Evolutionary conservation across 2,888 invertebrate species (phyloP).

Genomic region (Smittia sp.): DNA sequence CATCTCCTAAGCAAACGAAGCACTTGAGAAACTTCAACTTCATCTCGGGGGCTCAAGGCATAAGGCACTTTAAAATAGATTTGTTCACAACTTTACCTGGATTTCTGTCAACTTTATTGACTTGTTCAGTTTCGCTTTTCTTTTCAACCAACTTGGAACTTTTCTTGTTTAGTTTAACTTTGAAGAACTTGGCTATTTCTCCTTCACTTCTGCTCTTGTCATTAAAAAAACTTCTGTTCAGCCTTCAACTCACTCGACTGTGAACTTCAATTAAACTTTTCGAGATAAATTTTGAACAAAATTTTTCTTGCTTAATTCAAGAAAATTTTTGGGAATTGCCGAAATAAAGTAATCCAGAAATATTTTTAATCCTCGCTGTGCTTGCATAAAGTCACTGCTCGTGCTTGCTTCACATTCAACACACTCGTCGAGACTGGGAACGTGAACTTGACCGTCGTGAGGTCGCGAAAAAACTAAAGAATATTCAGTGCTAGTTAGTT

Average conservation of each 20-base stretch:
- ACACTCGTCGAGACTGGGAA: not conserved
- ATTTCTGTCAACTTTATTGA: not conserved
- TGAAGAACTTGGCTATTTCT: no score
- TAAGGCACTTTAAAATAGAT: not conserved
- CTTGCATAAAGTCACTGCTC: not conserved
- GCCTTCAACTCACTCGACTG: not conserved
- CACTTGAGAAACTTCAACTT: not conserved
- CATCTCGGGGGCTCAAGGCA: no score
- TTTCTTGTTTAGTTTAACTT: no score
- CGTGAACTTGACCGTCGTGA: constrained; percentile 51
- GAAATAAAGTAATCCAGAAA: constrained; percentile 5
- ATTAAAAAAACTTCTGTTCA: not conserved
- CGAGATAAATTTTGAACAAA: not conserved
- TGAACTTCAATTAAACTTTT: not conserved
- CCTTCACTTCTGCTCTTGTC: not conserved
- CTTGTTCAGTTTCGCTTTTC: not conserved
- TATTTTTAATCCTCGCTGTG: not conserved
- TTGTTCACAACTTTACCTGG: constrained; percentile 1
- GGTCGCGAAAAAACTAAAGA: constrained; percentile 54
- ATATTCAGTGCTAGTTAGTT: constrained; percentile 53
- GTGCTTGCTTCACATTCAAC: constrained; percentile 1
- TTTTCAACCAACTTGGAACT: not conserved
- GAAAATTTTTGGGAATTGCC: not conserved
- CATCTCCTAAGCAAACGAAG: not conserved
- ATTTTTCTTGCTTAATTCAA: not conserved